Evolutionary conservation across 2,113 vertebrate genomes (phyloP), one percentile per base, ranked within the genome.

Genomic region (Zosterops lateralis): DNA sequence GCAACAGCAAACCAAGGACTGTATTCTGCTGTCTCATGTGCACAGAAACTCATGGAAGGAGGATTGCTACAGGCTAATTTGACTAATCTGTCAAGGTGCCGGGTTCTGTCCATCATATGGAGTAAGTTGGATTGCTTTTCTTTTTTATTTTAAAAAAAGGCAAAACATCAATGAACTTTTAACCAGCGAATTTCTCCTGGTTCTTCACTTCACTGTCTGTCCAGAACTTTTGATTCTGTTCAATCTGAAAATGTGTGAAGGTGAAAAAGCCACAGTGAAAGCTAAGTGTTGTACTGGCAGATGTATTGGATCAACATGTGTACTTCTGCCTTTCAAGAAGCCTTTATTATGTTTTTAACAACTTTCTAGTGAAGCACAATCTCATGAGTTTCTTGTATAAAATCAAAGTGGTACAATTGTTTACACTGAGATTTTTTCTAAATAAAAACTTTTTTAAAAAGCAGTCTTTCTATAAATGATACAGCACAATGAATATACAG

Each of bases 331-430:
- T 97, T 97, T 92, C 93, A 97, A 75, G 93, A 96, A 96, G 91
- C 93, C 96, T 98, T 98, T 98, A 98, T 98, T 98, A 91, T 3
- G 17, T 96, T 96, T 96, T 85, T 82, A 96, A 92, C 91, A 93
- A 89, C 95, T 93, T 97, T 93, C 92, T 96, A 93, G 90, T 93
- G 96, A 97, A 97, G 97, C 97, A 97, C 96, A 96, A 78, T 92
- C 77, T 96, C 92, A 77, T 80, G 96, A 97, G 95, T 97, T 97
- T 96, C 97, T 96, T 97, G 96, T 97, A 97, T 95, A 96, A 97
- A 97, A 97, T 97, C 96, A 50, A 94, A 98, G 96, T 98, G 97
- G 97, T 98, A 98, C 97, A 98, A 96, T 97, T 98, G 97, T 98
- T 98, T 98, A 98, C 97, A 97, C 91, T 92, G 93, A 96, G 94